phyloP scores from a whole-genome alignment of 2,888 invertebrate genomes.

The Acronicta alni region DNA sequence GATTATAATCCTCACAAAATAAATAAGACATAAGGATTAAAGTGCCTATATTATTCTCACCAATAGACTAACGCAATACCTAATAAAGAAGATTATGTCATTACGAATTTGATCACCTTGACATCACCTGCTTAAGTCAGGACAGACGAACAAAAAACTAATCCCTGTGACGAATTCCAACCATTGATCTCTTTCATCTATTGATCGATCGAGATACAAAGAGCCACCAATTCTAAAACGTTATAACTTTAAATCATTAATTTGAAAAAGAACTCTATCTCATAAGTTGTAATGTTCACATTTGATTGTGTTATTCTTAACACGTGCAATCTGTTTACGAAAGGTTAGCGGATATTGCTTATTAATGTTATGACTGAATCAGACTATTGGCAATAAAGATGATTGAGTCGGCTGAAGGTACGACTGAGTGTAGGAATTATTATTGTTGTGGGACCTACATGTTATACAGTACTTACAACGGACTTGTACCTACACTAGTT shows the following conservation, averaged over 20 bases:
- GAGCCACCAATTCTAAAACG: constrained; percentile 39
- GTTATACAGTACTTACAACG: background rate
- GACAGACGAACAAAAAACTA: constrained; percentile 57
- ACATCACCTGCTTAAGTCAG: constrained; percentile 53
- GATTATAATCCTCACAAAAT: constrained; percentile 19
- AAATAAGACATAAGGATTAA: constrained; percentile 17
- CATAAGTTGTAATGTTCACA: constrained; percentile 38
- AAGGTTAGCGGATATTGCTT: constrained; percentile 85
- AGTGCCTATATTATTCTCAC: constrained; percentile 17
- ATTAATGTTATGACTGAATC: constrained; percentile 83
- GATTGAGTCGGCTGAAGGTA: constrained; percentile 70
- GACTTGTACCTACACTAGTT: background rate
- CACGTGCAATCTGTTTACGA: constrained; percentile 79
- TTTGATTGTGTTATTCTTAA: constrained; percentile 49
- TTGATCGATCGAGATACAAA: constrained; percentile 74
- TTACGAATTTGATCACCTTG: constrained; percentile 49
- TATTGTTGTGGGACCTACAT: constrained; percentile 37
- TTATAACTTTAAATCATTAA: constrained; percentile 15
- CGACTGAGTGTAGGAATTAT: constrained; percentile 22
- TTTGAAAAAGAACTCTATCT: constrained; percentile 42
- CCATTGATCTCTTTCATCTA: constrained; percentile 81
- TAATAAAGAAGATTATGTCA: constrained; percentile 53
- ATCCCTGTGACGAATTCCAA: constrained; percentile 72
- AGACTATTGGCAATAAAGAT: constrained; percentile 82
- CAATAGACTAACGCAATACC: constrained; percentile 42